A percentile compares a stretch with the other conserved stretches of the same genome.
These are phyloP conservation scores for Notolabrus celidotus DNA, from an alignment of 2,797 vertebrate genomes.

Conservation along the genomic window DNA sequence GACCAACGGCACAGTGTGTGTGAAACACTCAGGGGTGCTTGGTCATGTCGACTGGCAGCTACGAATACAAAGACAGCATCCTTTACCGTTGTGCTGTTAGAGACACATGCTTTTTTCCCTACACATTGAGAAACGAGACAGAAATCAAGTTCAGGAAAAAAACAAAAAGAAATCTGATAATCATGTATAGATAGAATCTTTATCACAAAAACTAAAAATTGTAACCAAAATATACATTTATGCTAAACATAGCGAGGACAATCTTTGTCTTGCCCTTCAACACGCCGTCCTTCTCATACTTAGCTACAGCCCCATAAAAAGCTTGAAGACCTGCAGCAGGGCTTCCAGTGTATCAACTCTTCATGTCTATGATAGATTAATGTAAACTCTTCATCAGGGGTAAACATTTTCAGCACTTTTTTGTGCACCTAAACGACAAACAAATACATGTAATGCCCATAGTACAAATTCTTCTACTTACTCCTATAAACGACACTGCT, in stretches of 20 bases:
- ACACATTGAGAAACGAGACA: conserved; percentile 51
- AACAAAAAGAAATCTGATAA: conserved; percentile 34
- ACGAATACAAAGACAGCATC: conserved; percentile 66
- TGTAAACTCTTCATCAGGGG: conserved; percentile 75
- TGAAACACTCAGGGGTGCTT: conserved; percentile 48
- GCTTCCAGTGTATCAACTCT: conserved; percentile 71
- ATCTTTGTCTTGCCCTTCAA: conserved; percentile 46
- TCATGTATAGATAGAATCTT: conserved; percentile 52
- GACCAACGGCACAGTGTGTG: conserved; percentile 59
- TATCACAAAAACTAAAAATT: conserved; percentile 50
- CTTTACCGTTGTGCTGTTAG: conserved; percentile 68
- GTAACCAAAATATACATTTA: conserved; percentile 75
- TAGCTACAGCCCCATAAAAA: conserved; percentile 41
- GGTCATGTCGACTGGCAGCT: conserved; percentile 70
- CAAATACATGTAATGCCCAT: conserved; percentile 54
- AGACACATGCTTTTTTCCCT: conserved; percentile 71
- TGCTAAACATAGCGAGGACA: conserved; percentile 47
- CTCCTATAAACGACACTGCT: conserved; percentile 10
- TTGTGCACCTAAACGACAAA: conserved; percentile 49
- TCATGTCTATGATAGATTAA: conserved; percentile 46
- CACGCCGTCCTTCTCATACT: conserved; percentile 7
- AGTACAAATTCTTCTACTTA: conserved; percentile 36
- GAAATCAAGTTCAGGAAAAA: conserved; percentile 44
- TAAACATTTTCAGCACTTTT: conserved; percentile 66
- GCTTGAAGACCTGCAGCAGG: conserved; percentile 26